Conservation (phyloP, 2,888 invertebrate species). For the Andrena chrysosceles region DNA sequence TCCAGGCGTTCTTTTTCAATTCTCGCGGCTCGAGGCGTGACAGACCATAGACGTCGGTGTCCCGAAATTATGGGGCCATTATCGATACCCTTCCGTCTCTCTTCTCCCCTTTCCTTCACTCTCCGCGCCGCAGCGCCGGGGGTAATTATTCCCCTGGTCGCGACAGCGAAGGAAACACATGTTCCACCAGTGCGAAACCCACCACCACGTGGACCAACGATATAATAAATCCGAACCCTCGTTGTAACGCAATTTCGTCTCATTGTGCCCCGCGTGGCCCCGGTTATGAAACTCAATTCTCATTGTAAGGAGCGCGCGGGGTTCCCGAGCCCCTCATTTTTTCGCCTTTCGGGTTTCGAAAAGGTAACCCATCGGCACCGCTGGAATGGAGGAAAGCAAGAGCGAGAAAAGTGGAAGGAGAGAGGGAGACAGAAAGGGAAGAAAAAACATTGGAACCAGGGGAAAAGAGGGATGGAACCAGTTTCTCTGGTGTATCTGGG, state of each 20-base stretch:
- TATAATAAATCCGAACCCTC: constrained; percentile 79
- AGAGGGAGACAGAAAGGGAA: background rate
- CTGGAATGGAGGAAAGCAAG: background rate
- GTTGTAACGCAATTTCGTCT: constrained; percentile 81
- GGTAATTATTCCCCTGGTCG: constrained; percentile 77
- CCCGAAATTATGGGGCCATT: constrained; percentile 68
- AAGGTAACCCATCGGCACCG: constrained; percentile 55
- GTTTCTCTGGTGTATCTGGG: constrained; percentile 49
- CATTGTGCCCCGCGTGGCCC: constrained; percentile 76
- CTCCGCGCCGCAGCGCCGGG: constrained; percentile 23
- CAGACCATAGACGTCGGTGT: constrained; percentile 56
- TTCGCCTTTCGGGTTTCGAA: constrained; percentile 47
- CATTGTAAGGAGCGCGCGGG: constrained; percentile 68
- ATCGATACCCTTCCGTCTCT: constrained; percentile 52
- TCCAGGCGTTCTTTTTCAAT: constrained; percentile 22
- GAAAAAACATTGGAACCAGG: constrained; percentile 18
- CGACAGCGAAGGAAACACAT: constrained; percentile 80
- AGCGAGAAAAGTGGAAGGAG: background rate
- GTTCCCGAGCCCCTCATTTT: constrained; percentile 51
- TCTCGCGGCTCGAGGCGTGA: constrained; percentile 56
- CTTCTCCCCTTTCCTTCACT: background rate
- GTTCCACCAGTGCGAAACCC: constrained; percentile 63
- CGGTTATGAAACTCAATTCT: constrained; percentile 81
- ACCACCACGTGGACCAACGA: constrained; percentile 62
- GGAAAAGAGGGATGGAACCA: constrained; percentile 60